These are phyloP conservation scores for Tupiocoris notatus DNA, from an alignment of 2,888 invertebrate genomes.

Conservation along the genomic window DNA sequence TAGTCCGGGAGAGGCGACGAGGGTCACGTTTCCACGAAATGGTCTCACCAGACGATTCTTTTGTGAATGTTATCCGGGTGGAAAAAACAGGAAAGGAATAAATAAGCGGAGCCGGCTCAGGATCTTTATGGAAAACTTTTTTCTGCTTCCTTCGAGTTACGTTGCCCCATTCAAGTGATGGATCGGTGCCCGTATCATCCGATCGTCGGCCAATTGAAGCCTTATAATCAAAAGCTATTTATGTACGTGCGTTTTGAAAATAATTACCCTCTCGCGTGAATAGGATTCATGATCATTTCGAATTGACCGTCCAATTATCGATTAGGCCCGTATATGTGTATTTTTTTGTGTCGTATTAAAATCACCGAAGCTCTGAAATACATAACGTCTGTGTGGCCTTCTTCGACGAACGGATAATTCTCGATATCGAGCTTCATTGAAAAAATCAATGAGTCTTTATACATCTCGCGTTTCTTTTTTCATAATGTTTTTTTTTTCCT, in stretches of 20 bases:
- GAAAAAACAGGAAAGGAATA: conserved; percentile 28
- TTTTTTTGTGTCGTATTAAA: too few relatives aligned
- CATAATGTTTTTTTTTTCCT: too few relatives aligned
- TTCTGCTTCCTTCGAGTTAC: neutral
- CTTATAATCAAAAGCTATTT: neutral
- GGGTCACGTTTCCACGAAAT: conserved; percentile 32
- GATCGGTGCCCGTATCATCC: neutral
- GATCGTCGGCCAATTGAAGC: neutral
- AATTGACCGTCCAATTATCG: too few relatives aligned
- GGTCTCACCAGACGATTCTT: conserved; percentile 15
- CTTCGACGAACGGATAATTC: too few relatives aligned
- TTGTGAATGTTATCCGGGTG: conserved; percentile 11
- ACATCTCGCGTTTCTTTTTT: too few relatives aligned
- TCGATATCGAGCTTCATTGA: too few relatives aligned
- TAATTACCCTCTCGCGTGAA: too few relatives aligned
- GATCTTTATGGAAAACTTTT: neutral
- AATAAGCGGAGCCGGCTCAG: conserved; percentile 16
- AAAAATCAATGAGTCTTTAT: too few relatives aligned
- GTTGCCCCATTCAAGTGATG: neutral
- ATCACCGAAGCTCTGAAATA: too few relatives aligned
- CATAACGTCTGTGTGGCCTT: too few relatives aligned
- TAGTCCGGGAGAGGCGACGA: conserved; percentile 9
- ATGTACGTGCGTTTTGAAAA: neutral
- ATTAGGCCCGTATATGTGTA: too few relatives aligned
- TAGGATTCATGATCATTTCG: too few relatives aligned